phyloP scores from a whole-genome alignment of 2,888 invertebrate genomes.

The Pterobdella sp. region DNA sequence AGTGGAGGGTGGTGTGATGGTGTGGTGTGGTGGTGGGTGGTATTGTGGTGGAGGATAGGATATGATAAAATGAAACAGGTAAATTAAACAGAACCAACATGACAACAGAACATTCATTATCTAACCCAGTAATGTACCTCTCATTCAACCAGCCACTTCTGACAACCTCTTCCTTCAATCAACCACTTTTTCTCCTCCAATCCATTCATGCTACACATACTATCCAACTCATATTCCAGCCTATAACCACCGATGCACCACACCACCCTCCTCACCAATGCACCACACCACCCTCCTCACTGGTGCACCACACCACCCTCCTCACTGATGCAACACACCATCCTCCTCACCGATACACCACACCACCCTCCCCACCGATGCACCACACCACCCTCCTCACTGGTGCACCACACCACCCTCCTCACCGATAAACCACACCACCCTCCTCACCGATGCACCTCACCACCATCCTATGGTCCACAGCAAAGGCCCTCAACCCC shows the following conservation, averaged over 20 bases:
- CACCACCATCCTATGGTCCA: neutral
- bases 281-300: neutral
- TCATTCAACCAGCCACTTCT: neutral
- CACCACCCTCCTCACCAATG: neutral
- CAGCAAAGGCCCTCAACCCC: neutral
- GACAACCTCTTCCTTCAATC: neutral
- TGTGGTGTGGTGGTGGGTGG: neutral
- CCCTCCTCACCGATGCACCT: neutral
- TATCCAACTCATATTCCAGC: neutral
- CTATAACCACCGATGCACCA: neutral
- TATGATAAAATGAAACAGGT: too few species aligned
- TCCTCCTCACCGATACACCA: neutral
- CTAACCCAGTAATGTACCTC: too few species aligned
- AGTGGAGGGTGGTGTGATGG: slow-evolving; percentile 36
- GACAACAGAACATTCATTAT: too few species aligned
- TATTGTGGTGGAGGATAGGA: neutral
- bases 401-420: neutral
- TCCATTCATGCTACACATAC: neutral
- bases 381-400: neutral
- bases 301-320: neutral
- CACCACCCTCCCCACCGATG: neutral
- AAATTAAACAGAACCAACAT: too few species aligned
- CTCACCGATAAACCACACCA: slow-evolving; percentile 1
- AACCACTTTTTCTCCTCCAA: neutral
- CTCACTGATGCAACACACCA: neutral